These are phyloP conservation scores for Drosophila tanythrix DNA, from an alignment of 2,888 invertebrate genomes.

Conservation along the genomic window DNA sequence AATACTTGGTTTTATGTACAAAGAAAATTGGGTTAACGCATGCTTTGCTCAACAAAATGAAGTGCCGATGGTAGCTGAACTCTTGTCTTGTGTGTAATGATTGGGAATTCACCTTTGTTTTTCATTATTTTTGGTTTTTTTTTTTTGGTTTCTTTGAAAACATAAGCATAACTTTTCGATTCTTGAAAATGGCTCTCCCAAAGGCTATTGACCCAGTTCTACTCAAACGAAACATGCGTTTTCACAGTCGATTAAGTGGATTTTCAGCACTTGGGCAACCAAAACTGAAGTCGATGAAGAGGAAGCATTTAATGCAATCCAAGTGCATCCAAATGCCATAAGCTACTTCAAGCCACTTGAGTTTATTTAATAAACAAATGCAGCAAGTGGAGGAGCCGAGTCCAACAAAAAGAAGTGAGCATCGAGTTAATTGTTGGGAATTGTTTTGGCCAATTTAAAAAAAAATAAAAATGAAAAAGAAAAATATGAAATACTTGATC, in stretches of 20 bases:
- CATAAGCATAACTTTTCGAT: slow-evolving; percentile 57
- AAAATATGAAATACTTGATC: neutral
- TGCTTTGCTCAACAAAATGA: slow-evolving; percentile 30
- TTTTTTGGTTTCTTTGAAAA: slow-evolving; percentile 39
- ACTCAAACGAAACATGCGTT: slow-evolving; percentile 38
- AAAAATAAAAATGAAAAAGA: slow-evolving; percentile 1
- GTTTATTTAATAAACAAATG: slow-evolving; percentile 35
- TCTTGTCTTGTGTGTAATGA: slow-evolving; percentile 3
- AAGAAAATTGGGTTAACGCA: slow-evolving; percentile 65
- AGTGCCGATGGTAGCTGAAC: slow-evolving; percentile 11
- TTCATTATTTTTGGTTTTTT: slow-evolving; percentile 19
- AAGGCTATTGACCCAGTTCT: slow-evolving; percentile 67
- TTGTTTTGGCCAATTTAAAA: slow-evolving; percentile 13
- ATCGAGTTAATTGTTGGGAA: slow-evolving; percentile 35
- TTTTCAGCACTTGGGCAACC: slow-evolving; percentile 58
- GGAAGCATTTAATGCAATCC: slow-evolving; percentile 27
- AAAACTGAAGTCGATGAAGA: slow-evolving; percentile 8
- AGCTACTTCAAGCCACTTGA: slow-evolving; percentile 51
- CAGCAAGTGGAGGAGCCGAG: slow-evolving; percentile 6
- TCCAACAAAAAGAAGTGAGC: slow-evolving; percentile 17
- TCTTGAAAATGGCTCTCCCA: slow-evolving; percentile 20
- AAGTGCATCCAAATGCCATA: slow-evolving; percentile 51
- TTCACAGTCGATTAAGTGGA: slow-evolving; percentile 71
- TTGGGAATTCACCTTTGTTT: slow-evolving; percentile 54
- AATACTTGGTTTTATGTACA: slow-evolving; percentile 38